phyloP scores from a whole-genome alignment of 2,888 invertebrate species.

The Emmelina monodactyla region DNA sequence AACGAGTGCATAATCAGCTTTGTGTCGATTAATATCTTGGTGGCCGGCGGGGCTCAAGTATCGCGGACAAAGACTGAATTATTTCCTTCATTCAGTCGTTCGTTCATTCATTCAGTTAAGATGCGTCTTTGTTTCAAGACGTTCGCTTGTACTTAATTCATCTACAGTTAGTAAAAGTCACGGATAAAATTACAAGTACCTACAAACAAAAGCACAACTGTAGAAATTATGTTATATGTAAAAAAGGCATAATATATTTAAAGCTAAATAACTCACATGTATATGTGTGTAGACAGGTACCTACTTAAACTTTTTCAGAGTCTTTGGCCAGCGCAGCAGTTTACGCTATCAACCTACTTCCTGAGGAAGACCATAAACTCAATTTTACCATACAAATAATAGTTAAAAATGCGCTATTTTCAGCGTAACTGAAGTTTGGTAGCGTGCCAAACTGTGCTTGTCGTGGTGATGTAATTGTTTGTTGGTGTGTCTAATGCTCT shows the following conservation, averaged over 20 bases:
- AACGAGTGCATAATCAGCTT: conserved; percentile 56
- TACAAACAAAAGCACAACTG: too few species aligned
- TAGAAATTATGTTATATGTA: too few species aligned
- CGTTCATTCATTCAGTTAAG: conserved; percentile 48
- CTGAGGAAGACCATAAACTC: conserved; percentile 35
- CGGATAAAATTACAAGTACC: too few species aligned
- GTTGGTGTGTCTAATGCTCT: conserved; percentile 35
- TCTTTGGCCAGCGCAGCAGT: too few species aligned
- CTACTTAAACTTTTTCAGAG: too few species aligned
- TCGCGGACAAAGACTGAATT: conserved; percentile 59
- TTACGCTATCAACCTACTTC: conserved; percentile 27
- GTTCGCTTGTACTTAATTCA: too few species aligned
- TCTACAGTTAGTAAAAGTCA: too few species aligned
- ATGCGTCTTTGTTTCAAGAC: conserved; percentile 30
- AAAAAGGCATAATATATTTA: too few species aligned
- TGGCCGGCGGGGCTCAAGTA: conserved; percentile 45
- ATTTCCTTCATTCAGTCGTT: conserved; percentile 50
- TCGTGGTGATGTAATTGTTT: conserved; percentile 47
- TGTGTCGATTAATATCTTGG: conserved; percentile 56
- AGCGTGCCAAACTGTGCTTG: conserved; percentile 49
- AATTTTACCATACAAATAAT: conserved; percentile 41
- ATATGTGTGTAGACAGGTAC: too few species aligned
- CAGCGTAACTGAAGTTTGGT: conserved; percentile 46
- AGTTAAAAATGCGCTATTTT: conserved; percentile 40
- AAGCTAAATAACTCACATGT: too few species aligned